These are phyloP conservation scores for Bubalus kerabau DNA, from an alignment of 2,113 vertebrate species.

Conservation along the genomic window DNA sequence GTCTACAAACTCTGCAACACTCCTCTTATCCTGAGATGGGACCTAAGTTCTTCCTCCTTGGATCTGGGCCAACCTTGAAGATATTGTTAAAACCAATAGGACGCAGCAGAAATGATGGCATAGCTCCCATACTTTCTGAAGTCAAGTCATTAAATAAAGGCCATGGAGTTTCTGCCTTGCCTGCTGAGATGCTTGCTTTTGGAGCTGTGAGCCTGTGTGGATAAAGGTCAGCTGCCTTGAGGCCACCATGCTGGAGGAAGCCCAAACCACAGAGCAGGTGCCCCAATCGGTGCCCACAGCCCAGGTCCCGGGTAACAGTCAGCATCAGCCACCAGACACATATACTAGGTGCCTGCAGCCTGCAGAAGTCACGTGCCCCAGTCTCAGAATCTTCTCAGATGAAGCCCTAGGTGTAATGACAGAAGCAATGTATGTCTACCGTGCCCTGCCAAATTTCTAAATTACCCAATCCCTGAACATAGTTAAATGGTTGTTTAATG, in stretches of 20 bases:
- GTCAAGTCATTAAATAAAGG: background rate
- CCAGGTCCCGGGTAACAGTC: background rate
- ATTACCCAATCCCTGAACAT: background rate
- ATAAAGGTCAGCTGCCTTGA: background rate
- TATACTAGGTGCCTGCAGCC: background rate
- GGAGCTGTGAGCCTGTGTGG: background rate
- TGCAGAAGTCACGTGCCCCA: fast-evolving
- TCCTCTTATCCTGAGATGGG: background rate
- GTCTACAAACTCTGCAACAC: background rate
- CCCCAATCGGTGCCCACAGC: background rate
- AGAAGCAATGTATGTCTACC: too few relatives aligned
- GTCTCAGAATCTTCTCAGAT: background rate
- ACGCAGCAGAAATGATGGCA: background rate
- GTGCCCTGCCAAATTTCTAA: background rate
- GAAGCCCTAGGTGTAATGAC: background rate
- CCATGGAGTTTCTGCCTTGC: background rate
- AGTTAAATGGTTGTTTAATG: background rate
- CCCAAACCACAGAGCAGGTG: background rate
- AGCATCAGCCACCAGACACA: background rate
- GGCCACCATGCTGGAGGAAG: background rate
- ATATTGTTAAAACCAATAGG: background rate
- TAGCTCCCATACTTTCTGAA: background rate
- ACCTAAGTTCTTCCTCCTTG: background rate
- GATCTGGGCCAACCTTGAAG: background rate
- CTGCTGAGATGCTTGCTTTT: background rate